phyloP scores from a whole-genome alignment of 2,113 vertebrate genomes.

The Cardinalis cardinalis region DNA sequence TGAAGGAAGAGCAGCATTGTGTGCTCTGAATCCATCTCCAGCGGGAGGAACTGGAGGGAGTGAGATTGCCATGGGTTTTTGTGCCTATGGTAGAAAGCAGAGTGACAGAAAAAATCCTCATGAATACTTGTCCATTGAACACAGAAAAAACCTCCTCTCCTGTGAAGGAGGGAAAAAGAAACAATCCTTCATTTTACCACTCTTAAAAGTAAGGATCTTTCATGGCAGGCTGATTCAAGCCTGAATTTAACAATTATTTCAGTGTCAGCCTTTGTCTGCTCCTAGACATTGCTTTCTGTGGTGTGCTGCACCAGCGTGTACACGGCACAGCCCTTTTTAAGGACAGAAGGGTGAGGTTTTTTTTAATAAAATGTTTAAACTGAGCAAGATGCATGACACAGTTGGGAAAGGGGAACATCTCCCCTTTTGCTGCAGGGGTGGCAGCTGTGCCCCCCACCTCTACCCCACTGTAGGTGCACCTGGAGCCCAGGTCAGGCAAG shows the following conservation, averaged over 20 bases:
- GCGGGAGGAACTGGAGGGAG: background rate
- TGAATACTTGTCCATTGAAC: background rate
- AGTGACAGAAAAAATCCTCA: background rate
- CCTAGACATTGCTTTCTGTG: background rate
- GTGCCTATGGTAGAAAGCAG: background rate
- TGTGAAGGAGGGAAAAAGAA: background rate
- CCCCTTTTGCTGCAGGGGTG: background rate
- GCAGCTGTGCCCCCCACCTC: background rate
- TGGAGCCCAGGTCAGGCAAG: background rate
- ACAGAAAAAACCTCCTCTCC: background rate
- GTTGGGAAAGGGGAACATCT: background rate
- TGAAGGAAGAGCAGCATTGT: background rate
- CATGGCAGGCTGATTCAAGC: background rate
- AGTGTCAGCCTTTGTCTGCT: background rate
- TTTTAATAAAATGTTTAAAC: background rate
- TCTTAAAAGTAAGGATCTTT: background rate
- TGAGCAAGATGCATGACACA: background rate
- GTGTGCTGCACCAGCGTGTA: background rate
- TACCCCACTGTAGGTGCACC: background rate
- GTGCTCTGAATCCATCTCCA: accelerated
- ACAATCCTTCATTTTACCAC: background rate
- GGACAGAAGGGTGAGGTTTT: background rate
- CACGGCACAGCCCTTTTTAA: background rate
- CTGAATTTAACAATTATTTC: background rate
- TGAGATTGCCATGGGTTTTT: accelerated